Conservation (phyloP, 1,140 invertebrate species). For the Brachionus asplanchnoidis region DNA sequence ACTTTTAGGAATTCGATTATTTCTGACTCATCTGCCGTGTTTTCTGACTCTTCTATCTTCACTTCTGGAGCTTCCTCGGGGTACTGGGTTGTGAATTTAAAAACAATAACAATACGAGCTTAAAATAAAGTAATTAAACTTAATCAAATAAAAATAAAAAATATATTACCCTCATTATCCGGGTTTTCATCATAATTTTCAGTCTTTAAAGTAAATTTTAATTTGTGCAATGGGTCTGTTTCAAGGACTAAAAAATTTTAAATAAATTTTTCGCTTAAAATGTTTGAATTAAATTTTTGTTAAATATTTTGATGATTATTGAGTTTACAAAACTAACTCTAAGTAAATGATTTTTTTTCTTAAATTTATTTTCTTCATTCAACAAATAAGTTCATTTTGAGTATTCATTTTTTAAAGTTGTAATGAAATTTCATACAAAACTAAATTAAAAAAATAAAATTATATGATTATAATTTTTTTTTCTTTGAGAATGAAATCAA, state of each 20-base stretch:
- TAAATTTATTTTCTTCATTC: too few species aligned
- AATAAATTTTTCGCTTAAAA: background rate
- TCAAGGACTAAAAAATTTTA: slow-evolving; percentile 27
- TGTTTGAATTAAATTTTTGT: background rate
- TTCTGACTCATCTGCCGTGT: slow-evolving; percentile 69
- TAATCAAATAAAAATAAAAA: slow-evolving; percentile 49
- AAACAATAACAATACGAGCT: slow-evolving; percentile 66
- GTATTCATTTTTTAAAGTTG: too few species aligned
- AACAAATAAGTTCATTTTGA: too few species aligned
- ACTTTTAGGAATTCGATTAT: slow-evolving; percentile 63
- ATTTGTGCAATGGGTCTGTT: background rate
- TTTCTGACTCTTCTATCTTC: slow-evolving; percentile 71
- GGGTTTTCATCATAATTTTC: slow-evolving; percentile 67
- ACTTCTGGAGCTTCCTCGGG: slow-evolving; percentile 77
- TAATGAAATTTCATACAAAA: too few species aligned
- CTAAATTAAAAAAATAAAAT: too few species aligned
- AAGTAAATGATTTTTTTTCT: too few species aligned
- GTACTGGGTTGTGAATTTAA: slow-evolving; percentile 78
- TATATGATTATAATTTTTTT: too few species aligned
- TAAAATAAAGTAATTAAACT: background rate
- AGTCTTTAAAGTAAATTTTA: slow-evolving; percentile 64
- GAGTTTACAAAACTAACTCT: too few species aligned
- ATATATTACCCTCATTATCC: slow-evolving; percentile 51
- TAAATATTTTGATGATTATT: background rate
- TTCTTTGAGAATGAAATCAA: too few species aligned